Percentiles rank a stretch among this genome's conserved stretches.
phyloP scores from a whole-genome alignment of 2,113 vertebrate genomes.

The Alces alces region DNA sequence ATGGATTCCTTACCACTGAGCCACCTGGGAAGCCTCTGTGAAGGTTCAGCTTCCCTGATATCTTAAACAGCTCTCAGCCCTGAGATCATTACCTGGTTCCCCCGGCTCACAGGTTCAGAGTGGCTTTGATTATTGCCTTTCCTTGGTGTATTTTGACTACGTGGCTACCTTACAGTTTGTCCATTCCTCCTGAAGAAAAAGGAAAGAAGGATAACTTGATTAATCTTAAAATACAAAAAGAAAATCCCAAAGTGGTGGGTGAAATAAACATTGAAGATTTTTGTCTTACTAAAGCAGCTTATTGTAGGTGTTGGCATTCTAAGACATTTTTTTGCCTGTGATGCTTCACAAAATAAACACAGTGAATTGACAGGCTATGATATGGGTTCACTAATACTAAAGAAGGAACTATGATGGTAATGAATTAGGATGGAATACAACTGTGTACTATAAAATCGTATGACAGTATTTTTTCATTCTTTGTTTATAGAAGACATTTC shows the following conservation, averaged over 20 bases:
- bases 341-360: conserved; percentile 97
- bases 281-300: conserved; percentile 91
- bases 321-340: conserved; percentile 98
- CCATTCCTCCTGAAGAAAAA: conserved; percentile 95
- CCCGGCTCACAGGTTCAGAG: conserved; percentile 94
- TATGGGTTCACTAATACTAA: conserved; percentile 95
- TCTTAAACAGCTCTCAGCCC: conserved; percentile 92
- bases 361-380: conserved; percentile 97
- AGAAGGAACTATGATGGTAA: conserved; percentile 92
- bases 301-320: conserved; percentile 97
- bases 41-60: conserved; percentile 95
- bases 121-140: conserved; percentile 94
- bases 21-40: conserved; percentile 59
- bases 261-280: conserved; percentile 98
- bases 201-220: conserved; percentile 94
- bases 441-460: conserved; percentile 7
- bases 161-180: conserved; percentile 94
- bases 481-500: conserved; percentile 38
- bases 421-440: neutral
- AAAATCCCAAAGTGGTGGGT: conserved; percentile 97
- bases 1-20: neutral
- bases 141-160: conserved; percentile 91
- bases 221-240: conserved; percentile 99
- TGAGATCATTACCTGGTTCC: conserved; percentile 89
- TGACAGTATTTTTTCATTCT: conserved; percentile 16